Conservation (phyloP, 2,797 vertebrate genomes). For the Schizopygopsis malacanthus region DNA sequence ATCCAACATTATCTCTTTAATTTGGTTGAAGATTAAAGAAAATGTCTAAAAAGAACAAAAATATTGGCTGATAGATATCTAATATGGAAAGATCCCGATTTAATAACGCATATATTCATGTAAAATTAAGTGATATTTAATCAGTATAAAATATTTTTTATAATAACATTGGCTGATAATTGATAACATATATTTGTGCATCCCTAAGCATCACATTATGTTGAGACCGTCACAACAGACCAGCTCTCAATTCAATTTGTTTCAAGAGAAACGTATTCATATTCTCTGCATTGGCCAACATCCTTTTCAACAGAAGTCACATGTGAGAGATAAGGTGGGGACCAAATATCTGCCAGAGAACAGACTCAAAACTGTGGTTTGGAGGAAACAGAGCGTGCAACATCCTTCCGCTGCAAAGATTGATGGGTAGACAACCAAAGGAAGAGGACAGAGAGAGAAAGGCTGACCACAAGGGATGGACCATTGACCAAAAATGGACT, state of each 20-base stretch:
- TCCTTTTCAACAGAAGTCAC: conserved; percentile 3
- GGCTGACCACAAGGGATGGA: background rate
- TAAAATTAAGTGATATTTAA: background rate
- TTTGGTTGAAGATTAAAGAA: background rate
- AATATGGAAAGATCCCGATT: background rate
- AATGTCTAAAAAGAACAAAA: background rate
- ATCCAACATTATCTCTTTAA: background rate
- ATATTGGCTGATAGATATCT: background rate
- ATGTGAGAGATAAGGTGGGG: background rate
- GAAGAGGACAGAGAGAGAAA: conserved; percentile 1
- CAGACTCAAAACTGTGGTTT: conserved; percentile 29
- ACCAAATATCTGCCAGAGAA: conserved; percentile 10
- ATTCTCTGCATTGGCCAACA: background rate
- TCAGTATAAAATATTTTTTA: background rate
- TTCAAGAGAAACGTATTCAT: background rate
- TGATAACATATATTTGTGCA: background rate
- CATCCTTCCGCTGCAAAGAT: conserved; percentile 58
- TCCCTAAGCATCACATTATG: background rate
- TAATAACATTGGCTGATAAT: background rate
- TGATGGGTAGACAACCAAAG: conserved; percentile 27
- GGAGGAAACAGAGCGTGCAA: conserved; percentile 53
- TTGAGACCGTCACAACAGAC: background rate
- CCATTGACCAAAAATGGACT: background rate
- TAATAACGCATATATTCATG: background rate
- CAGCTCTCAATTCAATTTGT: background rate